These are phyloP conservation scores for Patella pellucida DNA, from an alignment of 2,888 invertebrate species.

Conservation along the genomic window DNA sequence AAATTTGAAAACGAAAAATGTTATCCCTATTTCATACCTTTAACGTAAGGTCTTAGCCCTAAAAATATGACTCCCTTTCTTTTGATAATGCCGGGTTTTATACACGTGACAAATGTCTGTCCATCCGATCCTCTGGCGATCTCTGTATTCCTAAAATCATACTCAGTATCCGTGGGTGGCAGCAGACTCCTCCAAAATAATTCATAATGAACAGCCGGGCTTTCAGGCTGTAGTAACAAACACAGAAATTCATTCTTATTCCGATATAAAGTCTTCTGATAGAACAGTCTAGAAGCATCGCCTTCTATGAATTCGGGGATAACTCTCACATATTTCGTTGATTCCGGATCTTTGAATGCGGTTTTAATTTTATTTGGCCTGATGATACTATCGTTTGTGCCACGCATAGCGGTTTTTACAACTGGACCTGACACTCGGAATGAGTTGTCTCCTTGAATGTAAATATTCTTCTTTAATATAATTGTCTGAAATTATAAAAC, in stretches of 20 bases:
- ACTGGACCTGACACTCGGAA: background rate
- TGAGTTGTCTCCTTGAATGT: background rate
- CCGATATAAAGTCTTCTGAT: background rate
- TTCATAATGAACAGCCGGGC: background rate
- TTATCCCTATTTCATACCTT: too few species aligned
- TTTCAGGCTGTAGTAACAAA: background rate
- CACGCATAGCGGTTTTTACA: background rate
- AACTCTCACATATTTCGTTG: background rate
- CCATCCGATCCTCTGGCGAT: background rate
- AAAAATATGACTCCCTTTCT: background rate
- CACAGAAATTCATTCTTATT: background rate
- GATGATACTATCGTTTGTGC: background rate
- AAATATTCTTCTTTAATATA: background rate
- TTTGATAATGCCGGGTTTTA: background rate
- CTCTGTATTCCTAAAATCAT: background rate
- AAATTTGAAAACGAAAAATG: too few species aligned
- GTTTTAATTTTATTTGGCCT: background rate
- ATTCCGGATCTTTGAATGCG: background rate
- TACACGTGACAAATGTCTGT: background rate
- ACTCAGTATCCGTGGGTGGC: background rate
- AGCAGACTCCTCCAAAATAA: background rate
- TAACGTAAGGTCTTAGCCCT: background rate
- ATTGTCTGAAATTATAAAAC: background rate
- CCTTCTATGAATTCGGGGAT: background rate
- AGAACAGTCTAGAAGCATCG: background rate